A percentile compares a stretch with the other conserved stretches of the same genome.
Evolutionary conservation across 2,888 invertebrate species (phyloP).

Genomic region (Polylopha cassiicola): DNA sequence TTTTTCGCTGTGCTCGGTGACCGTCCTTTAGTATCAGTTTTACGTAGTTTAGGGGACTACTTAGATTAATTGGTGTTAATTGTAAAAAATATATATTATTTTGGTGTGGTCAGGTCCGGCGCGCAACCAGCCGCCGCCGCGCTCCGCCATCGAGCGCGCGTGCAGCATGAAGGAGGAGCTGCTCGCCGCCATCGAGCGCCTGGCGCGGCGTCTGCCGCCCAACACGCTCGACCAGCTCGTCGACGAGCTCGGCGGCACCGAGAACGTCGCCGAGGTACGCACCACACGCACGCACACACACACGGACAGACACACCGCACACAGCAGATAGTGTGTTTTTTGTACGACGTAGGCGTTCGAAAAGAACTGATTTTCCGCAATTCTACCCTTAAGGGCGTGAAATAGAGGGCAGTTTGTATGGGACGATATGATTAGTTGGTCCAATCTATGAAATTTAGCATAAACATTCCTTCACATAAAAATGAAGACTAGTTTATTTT

Average conservation of each 20-base stretch:
- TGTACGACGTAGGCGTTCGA: too few relatives aligned
- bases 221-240: constrained; percentile 99
- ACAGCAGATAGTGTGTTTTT: too few relatives aligned
- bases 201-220: constrained; percentile 93
- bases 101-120: constrained; percentile 42
- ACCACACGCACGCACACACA: background rate
- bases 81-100: background rate
- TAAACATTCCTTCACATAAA: too few relatives aligned
- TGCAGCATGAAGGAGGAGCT: constrained; percentile 96
- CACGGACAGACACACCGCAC: background rate
- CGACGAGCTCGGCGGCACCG: constrained; percentile 98
- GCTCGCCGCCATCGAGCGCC: constrained; percentile 85
- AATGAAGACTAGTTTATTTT: too few relatives aligned
- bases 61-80: background rate
- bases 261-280: constrained; percentile 94
- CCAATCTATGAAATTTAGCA: too few relatives aligned
- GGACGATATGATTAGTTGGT: too few relatives aligned
- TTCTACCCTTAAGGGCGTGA: too few relatives aligned
- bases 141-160: constrained; percentile 91
- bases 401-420: too few relatives aligned
- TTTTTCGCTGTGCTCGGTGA: too few relatives aligned
- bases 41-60: too few relatives aligned
- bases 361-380: too few relatives aligned
- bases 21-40: too few relatives aligned
- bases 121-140: constrained; percentile 79